Evolutionary conservation across 2,888 invertebrate species (phyloP).

Genomic region (Plebejus anna): DNA sequence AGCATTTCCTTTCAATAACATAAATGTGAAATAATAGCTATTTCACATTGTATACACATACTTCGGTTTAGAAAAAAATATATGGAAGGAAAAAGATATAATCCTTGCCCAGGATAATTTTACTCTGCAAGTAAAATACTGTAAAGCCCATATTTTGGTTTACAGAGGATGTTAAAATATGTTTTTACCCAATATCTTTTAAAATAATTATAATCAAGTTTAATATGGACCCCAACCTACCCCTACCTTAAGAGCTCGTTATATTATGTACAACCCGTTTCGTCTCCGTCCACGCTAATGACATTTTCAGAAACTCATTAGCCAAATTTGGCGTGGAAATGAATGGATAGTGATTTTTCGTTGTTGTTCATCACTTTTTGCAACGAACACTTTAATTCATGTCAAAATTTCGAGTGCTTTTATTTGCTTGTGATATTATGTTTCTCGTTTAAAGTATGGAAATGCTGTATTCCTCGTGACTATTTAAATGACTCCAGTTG

Average conservation of each 20-base stretch:
- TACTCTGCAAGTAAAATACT: neutral
- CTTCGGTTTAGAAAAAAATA: neutral
- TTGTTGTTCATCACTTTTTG: neutral
- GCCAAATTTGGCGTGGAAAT: neutral
- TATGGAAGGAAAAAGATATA: neutral
- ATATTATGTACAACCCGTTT: neutral
- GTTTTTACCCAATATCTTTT: neutral
- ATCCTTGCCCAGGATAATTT: neutral
- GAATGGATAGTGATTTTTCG: constrained; percentile 15
- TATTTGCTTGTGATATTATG: neutral
- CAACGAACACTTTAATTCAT: neutral
- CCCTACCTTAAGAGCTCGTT: constrained; percentile 13
- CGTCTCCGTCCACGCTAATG: constrained; percentile 15
- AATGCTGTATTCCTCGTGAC: neutral
- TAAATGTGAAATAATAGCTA: too few species aligned
- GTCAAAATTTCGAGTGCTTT: neutral
- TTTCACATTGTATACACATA: neutral
- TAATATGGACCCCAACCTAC: neutral
- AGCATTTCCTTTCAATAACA: neutral
- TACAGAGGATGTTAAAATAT: neutral
- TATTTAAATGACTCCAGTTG: neutral
- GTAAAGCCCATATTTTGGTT: neutral
- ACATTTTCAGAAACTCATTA: constrained; percentile 20
- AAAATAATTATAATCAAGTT: neutral
- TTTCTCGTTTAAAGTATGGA: neutral